phyloP scores from a whole-genome alignment of 2,797 vertebrate genomes.

The Enteromius afrohamiltoni region DNA sequence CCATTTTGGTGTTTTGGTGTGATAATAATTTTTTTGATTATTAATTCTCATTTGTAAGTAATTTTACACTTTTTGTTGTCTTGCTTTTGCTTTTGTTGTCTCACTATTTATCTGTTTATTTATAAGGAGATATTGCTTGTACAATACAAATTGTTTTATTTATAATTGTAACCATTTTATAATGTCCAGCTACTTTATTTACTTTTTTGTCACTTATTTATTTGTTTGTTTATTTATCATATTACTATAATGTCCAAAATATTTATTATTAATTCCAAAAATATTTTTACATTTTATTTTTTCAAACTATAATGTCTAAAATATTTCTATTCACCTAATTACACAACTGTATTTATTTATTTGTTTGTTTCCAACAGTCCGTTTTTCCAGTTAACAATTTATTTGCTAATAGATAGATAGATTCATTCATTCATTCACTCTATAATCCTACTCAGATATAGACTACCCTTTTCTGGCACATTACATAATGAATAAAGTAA shows the following conservation, averaged over 20 bases:
- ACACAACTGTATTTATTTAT: not conserved
- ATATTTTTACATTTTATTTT: too few relatives aligned
- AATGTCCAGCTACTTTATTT: not conserved
- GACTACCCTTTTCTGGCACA: too few relatives aligned
- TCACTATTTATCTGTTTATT: not conserved
- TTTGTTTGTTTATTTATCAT: not conserved
- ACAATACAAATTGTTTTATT: not conserved
- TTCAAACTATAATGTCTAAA: not conserved
- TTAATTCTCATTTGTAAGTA: not conserved
- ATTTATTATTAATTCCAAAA: not conserved
- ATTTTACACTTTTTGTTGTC: not conserved
- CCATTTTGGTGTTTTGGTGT: not conserved
- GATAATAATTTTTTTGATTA: not conserved
- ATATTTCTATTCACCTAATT: not conserved
- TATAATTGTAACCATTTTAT: not conserved
- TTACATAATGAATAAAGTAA: not conserved
- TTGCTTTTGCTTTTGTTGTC: not conserved
- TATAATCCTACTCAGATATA: not conserved
- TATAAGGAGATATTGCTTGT: not conserved
- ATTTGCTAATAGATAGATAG: too few relatives aligned
- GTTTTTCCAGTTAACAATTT: too few relatives aligned
- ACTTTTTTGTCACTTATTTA: not conserved
- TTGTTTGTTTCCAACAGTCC: not conserved
- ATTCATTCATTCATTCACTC: not conserved
- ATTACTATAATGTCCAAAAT: not conserved